Evolutionary conservation across 2,797 vertebrate genomes (phyloP).

Genomic region (Bradypodion ventrale): DNA sequence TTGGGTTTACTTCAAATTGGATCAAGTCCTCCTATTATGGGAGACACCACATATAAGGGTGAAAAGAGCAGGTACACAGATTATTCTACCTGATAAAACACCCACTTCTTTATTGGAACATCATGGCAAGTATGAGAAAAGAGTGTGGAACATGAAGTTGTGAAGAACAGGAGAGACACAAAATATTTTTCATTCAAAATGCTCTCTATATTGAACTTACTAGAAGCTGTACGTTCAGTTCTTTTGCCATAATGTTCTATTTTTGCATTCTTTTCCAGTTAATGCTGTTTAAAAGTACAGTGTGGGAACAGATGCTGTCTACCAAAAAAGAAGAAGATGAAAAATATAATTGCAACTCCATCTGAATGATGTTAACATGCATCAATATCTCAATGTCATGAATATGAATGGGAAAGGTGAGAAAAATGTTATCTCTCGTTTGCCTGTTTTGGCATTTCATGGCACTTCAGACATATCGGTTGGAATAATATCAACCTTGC

Average conservation of each 20-base stretch:
- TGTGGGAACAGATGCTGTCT: slow-evolving; percentile 50
- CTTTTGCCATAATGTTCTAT: slow-evolving; percentile 1
- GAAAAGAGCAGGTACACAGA: neutral
- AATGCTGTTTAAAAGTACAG: slow-evolving; percentile 38
- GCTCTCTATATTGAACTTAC: slow-evolving; percentile 20
- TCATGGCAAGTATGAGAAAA: neutral
- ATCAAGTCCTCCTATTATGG: neutral
- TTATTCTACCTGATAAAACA: neutral
- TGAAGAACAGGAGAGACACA: neutral
- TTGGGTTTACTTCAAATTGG: too few species aligned
- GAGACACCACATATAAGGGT: slow-evolving; percentile 10
- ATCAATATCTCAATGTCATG: slow-evolving; percentile 22
- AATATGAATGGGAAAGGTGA: slow-evolving; percentile 38
- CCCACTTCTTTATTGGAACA: slow-evolving; percentile 1
- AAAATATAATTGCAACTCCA: slow-evolving; percentile 34
- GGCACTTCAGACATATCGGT: slow-evolving; percentile 28
- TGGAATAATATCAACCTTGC: too few species aligned
- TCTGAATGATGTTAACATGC: slow-evolving; percentile 48
- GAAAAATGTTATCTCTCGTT: slow-evolving; percentile 39
- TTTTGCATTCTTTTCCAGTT: slow-evolving; percentile 10
- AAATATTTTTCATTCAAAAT: slow-evolving; percentile 11
- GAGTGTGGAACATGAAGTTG: neutral
- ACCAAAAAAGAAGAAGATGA: slow-evolving; percentile 16
- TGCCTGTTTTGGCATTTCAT: slow-evolving; percentile 55
- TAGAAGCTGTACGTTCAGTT: slow-evolving; percentile 6